A percentile compares a stretch with the other conserved stretches of the same genome.
These are phyloP conservation scores for Monochamus alternatus DNA, from an alignment of 2,888 invertebrate species.

Conservation along the genomic window DNA sequence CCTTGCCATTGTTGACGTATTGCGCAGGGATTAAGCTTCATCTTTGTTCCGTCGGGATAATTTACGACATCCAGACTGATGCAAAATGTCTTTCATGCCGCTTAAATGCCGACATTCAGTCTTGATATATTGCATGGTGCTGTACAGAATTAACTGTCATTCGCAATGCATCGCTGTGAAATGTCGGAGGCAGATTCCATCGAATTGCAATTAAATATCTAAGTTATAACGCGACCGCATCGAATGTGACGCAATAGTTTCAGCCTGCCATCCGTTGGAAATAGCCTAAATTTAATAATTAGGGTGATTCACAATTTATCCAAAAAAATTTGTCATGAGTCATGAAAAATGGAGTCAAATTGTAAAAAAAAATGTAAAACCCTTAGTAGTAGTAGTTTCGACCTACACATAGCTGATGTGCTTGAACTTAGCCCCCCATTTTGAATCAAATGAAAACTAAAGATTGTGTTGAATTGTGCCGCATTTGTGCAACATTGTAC, in stretches of 20 bases:
- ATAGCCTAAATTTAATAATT: too few species aligned
- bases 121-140: neutral
- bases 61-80: conserved; percentile 22
- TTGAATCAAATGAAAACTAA: too few species aligned
- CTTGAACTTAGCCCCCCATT: too few species aligned
- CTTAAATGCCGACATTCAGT: neutral
- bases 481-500: too few species aligned
- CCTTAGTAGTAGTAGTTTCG: too few species aligned
- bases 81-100: conserved; percentile 21
- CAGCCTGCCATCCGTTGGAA: neutral
- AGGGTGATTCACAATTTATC: too few species aligned
- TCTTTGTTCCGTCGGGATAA: conserved; percentile 18
- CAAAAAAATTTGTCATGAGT: too few species aligned
- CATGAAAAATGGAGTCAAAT: too few species aligned
- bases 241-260: neutral
- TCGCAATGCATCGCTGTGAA: neutral
- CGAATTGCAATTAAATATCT: conserved; percentile 1
- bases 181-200: conserved; percentile 1
- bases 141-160: neutral
- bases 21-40: neutral
- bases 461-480: too few species aligned
- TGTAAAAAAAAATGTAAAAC: too few species aligned
- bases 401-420: too few species aligned
- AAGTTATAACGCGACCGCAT: neutral
- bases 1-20: conserved; percentile 16